These are phyloP conservation scores for Bunonema sp. DNA, from an alignment of 2,888 invertebrate species.

Conservation along the genomic window DNA sequence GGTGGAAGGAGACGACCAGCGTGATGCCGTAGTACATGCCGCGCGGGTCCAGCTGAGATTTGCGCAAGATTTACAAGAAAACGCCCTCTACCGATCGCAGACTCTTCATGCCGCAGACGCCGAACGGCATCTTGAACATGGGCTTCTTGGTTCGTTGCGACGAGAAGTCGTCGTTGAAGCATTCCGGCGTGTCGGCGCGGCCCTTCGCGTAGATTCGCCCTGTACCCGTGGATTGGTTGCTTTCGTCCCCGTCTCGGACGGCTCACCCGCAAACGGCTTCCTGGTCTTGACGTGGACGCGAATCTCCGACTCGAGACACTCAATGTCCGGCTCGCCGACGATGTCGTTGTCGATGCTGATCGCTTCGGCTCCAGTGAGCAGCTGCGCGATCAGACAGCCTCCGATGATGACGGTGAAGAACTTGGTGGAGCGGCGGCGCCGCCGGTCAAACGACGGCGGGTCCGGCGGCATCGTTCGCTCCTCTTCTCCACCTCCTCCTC, in stretches of 20 bases:
- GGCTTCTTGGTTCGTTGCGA: conserved; percentile 36
- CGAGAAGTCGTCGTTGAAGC: conserved; percentile 36
- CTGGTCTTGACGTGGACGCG: conserved; percentile 39
- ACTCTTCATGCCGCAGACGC: conserved; percentile 42
- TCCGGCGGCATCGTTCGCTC: too few relatives aligned
- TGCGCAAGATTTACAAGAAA: not conserved
- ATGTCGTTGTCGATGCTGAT: conserved; percentile 42
- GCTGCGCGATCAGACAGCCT: too few relatives aligned
- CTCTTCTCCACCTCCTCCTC: too few relatives aligned
- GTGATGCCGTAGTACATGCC: conserved; percentile 45
- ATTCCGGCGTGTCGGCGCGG: conserved; percentile 31
- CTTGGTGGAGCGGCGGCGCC: too few relatives aligned
- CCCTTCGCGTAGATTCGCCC: conserved; percentile 44
- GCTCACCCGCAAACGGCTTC: conserved; percentile 30
- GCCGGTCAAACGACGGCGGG: too few relatives aligned
- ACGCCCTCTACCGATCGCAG: conserved; percentile 30
- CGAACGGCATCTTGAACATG: conserved; percentile 35
- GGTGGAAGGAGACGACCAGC: conserved; percentile 43
- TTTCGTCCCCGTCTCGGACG: too few relatives aligned
- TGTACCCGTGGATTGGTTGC: too few relatives aligned
- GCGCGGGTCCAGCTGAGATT: conserved; percentile 37
- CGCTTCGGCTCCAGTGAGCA: not conserved
- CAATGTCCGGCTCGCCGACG: conserved; percentile 43
- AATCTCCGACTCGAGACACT: conserved; percentile 43
- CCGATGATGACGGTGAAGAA: too few relatives aligned